Conservation (phyloP, 2,113 vertebrate species). For the Scomber colias region DNA sequence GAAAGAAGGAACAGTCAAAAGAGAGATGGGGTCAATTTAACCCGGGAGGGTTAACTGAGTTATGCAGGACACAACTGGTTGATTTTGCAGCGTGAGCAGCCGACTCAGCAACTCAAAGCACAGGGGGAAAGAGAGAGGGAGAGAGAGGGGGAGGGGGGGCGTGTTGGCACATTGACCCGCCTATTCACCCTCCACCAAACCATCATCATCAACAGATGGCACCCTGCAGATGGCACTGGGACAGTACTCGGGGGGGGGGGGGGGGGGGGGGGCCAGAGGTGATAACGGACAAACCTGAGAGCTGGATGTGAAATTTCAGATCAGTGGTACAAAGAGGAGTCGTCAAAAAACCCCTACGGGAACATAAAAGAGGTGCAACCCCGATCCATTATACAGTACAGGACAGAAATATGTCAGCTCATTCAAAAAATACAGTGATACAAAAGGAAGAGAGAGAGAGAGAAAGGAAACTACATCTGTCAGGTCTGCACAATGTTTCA, state of each 20-base stretch:
- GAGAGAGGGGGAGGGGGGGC: neutral
- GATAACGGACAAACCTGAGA: neutral
- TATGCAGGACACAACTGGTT: too few species aligned
- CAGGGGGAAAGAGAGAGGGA: too few species aligned
- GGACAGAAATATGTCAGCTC: neutral
- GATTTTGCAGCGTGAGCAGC: neutral
- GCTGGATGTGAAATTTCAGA: neutral
- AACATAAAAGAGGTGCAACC: neutral
- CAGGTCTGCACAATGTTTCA: neutral
- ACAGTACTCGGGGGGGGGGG: neutral
- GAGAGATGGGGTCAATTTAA: too few species aligned
- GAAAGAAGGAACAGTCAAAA: too few species aligned
- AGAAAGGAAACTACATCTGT: too few species aligned
- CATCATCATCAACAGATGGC: slow-evolving; percentile 53
- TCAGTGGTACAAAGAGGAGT: neutral
- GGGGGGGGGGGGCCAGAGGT: slow-evolving; percentile 1
- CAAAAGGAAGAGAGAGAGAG: too few species aligned
- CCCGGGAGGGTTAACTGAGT: too few species aligned
- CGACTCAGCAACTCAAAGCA: neutral
- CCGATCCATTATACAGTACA: neutral
- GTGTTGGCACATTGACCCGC: slow-evolving; percentile 21
- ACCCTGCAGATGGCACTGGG: slow-evolving; percentile 48
- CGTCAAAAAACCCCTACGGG: too few species aligned
- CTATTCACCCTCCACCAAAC: slow-evolving; percentile 13
- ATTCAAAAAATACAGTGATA: too few species aligned